phyloP scores from a whole-genome alignment of 1,140 invertebrate genomes.

The Penaeus indicus region DNA sequence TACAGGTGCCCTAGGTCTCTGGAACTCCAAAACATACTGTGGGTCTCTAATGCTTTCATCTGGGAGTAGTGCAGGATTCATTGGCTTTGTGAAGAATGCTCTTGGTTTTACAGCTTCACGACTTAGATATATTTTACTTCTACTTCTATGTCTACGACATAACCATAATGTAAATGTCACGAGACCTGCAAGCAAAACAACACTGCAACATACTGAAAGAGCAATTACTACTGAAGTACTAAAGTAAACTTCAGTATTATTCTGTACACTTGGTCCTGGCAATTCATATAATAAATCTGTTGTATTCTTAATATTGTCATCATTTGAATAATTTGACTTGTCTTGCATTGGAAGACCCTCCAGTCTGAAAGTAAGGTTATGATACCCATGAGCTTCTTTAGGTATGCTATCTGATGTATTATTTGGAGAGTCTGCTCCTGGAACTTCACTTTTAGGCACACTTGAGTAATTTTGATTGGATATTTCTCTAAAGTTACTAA shows the following conservation, averaged over 20 bases:
- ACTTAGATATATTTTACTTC: constrained; percentile 55
- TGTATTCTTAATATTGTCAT: constrained; percentile 21
- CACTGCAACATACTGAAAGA: constrained; percentile 40
- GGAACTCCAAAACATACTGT: constrained; percentile 40
- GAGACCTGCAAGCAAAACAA: constrained; percentile 27
- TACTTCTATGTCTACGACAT: constrained; percentile 44
- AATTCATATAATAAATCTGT: constrained; percentile 43
- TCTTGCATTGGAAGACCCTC: too few species aligned
- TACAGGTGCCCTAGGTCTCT: constrained; percentile 45
- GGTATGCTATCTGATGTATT: too few species aligned
- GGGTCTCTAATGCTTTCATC: constrained; percentile 22
- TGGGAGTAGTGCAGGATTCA: constrained; percentile 49
- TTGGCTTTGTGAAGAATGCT: constrained; percentile 53
- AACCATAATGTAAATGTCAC: constrained; percentile 36
- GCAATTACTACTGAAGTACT: constrained; percentile 44
- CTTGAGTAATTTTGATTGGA: too few species aligned
- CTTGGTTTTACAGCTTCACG: constrained; percentile 48
- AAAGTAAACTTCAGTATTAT: neutral
- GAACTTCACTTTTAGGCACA: too few species aligned
- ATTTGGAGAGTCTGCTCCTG: too few species aligned
- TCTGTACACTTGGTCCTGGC: constrained; percentile 10
- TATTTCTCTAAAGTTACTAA: too few species aligned
- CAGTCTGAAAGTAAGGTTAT: too few species aligned
- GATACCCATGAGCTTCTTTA: too few species aligned
- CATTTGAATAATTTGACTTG: neutral